A percentile compares a stretch with the other conserved stretches of the same genome.
phyloP scores from a whole-genome alignment of 2,113 vertebrate genomes.

The Dasyprocta punctata region DNA sequence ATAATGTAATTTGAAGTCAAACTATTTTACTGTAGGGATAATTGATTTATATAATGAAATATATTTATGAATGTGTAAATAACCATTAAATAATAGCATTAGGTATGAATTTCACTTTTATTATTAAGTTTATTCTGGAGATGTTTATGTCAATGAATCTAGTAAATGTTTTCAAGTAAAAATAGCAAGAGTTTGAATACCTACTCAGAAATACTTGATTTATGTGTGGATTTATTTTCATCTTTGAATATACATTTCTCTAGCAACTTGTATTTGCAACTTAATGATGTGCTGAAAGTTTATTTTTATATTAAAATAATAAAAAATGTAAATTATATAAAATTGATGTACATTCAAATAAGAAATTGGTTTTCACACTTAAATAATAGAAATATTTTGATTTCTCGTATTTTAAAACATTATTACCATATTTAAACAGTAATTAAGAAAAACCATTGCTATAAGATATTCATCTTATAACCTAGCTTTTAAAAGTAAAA shows the following conservation, averaged over 20 bases:
- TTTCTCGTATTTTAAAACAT: background rate
- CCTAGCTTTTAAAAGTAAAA: background rate
- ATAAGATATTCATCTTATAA: background rate
- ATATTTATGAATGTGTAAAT: background rate
- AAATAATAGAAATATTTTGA: background rate
- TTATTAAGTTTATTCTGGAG: background rate
- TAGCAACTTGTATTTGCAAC: background rate
- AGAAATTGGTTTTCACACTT: background rate
- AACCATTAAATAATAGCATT: background rate
- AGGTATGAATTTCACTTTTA: background rate
- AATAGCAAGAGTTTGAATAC: background rate
- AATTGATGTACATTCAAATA: background rate
- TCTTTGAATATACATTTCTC: background rate
- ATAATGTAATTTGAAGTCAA: background rate
- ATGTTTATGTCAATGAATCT: background rate
- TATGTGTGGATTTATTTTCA: background rate
- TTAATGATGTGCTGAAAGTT: background rate
- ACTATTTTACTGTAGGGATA: background rate
- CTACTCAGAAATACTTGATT: background rate
- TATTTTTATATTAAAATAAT: background rate
- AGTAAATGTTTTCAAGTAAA: background rate
- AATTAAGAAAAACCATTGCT: background rate
- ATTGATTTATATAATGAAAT: background rate
- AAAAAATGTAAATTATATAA: background rate
- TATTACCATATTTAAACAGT: background rate